Evolutionary conservation across 2,797 vertebrate species (phyloP).

Genomic region (Menidia menidia): DNA sequence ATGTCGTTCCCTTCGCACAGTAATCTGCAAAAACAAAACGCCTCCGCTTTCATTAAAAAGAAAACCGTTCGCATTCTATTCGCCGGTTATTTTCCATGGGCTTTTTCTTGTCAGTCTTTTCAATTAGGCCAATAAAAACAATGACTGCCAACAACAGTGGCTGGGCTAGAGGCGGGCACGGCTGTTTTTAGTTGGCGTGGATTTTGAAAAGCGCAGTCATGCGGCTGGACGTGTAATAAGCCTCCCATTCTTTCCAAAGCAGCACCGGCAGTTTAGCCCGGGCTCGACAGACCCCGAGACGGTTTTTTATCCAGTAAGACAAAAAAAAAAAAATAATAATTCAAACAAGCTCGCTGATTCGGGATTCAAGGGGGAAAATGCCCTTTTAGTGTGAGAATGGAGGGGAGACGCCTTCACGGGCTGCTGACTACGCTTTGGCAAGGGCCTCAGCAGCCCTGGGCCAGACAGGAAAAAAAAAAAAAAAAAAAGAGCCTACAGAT

Average conservation of each 20-base stretch:
- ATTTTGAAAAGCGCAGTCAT: constrained; percentile 87
- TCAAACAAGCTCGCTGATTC: constrained; percentile 71
- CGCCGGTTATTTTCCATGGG: constrained; percentile 36
- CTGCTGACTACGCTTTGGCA: constrained; percentile 91
- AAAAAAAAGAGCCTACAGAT: constrained; percentile 72
- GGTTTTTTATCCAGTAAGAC: constrained; percentile 65
- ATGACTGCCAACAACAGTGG: constrained; percentile 50
- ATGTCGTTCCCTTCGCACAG: constrained; percentile 31
- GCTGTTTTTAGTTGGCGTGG: constrained; percentile 80
- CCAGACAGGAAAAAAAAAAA: constrained; percentile 85
- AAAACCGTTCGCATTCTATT: constrained; percentile 40
- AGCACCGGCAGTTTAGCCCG: constrained; percentile 66
- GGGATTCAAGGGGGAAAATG: constrained; percentile 81
- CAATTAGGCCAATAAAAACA: constrained; percentile 72
- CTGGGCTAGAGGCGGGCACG: constrained; percentile 28
- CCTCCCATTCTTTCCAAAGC: constrained; percentile 75
- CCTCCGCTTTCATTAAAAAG: constrained; percentile 54
- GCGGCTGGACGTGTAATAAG: constrained; percentile 86
- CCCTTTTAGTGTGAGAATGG: constrained; percentile 89
- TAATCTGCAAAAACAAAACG: constrained; percentile 53
- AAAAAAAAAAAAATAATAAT: constrained; percentile 49
- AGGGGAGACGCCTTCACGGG: constrained; percentile 95
- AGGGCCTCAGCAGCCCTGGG: constrained; percentile 85
- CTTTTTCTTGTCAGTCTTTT: constrained; percentile 46
- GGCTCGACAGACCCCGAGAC: constrained; percentile 56